Evolutionary conservation across 2,888 invertebrate species (phyloP).

Genomic region (Drosophila prostipennis): DNA sequence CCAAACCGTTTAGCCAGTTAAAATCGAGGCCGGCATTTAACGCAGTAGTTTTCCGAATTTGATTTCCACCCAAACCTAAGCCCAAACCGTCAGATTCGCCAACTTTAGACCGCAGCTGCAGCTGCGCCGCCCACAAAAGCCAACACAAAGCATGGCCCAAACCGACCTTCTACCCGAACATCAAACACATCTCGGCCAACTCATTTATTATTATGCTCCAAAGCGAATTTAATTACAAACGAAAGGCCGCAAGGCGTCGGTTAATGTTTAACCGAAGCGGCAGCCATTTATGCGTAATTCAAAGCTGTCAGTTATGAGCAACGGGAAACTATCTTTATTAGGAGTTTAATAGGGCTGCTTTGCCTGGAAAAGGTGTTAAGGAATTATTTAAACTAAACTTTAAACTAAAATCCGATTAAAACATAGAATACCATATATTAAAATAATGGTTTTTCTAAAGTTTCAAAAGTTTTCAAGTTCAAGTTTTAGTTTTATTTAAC

Average conservation of each 20-base stretch:
- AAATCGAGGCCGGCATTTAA: constrained; percentile 13
- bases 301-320: constrained; percentile 18
- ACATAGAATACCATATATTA: too few species aligned
- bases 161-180: constrained; percentile 22
- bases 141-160: constrained; percentile 31
- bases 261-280: constrained; percentile 37
- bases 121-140: constrained; percentile 33
- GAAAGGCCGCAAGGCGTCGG: constrained; percentile 52
- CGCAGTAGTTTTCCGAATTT: constrained; percentile 11
- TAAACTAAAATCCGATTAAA: too few species aligned
- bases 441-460: not conserved
- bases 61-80: constrained; percentile 23
- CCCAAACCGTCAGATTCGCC: constrained; percentile 17
- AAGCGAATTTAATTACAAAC: constrained; percentile 64
- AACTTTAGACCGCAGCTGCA: constrained; percentile 27
- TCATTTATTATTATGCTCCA: constrained; percentile 41
- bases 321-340: constrained; percentile 6
- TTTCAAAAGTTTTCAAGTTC: too few species aligned
- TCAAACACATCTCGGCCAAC: constrained; percentile 33
- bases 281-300: constrained; percentile 35
- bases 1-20: constrained; percentile 15
- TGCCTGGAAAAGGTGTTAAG: not conserved
- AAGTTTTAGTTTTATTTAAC: too few species aligned
- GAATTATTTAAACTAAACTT: too few species aligned
- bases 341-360: not conserved